Evolutionary conservation across 2,797 vertebrate genomes (phyloP).

Genomic region (Catamblyrhynchus diadema): DNA sequence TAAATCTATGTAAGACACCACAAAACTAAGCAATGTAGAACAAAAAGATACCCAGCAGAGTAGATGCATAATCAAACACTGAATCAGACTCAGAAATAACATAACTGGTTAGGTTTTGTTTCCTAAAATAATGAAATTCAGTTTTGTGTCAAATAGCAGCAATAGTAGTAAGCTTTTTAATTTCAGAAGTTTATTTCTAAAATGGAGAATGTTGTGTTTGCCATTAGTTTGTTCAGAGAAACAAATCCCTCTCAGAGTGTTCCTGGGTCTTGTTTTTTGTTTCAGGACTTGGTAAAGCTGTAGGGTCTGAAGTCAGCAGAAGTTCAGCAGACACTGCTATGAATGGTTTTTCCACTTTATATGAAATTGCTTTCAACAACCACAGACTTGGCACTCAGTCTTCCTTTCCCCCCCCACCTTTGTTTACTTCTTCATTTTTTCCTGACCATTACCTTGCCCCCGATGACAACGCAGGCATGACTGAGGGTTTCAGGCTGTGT

Average conservation of each 20-base stretch:
- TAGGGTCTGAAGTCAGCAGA: neutral
- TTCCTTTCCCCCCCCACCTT: fast-evolving
- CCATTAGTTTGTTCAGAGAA: neutral
- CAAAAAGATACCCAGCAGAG: neutral
- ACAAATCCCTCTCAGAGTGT: neutral
- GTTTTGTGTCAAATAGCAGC: neutral
- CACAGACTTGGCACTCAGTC: neutral
- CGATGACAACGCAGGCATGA: neutral
- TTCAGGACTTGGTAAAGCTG: neutral
- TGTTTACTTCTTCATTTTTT: neutral
- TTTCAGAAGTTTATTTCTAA: neutral
- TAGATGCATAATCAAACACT: neutral
- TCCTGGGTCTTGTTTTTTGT: neutral
- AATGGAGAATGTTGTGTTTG: neutral
- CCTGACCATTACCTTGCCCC: neutral
- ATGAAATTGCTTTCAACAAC: neutral
- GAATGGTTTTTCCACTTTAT: neutral
- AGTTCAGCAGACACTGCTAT: neutral
- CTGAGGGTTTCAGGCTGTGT: neutral
- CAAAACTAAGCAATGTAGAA: neutral
- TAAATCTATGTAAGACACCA: neutral
- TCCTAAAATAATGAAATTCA: neutral
- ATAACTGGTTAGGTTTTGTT: neutral
- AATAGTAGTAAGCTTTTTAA: neutral
- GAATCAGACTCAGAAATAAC: neutral